A percentile compares a stretch with the other conserved stretches of the same genome.
Conservation (phyloP, 2,888 invertebrate species). For the Agrochola lota region DNA sequence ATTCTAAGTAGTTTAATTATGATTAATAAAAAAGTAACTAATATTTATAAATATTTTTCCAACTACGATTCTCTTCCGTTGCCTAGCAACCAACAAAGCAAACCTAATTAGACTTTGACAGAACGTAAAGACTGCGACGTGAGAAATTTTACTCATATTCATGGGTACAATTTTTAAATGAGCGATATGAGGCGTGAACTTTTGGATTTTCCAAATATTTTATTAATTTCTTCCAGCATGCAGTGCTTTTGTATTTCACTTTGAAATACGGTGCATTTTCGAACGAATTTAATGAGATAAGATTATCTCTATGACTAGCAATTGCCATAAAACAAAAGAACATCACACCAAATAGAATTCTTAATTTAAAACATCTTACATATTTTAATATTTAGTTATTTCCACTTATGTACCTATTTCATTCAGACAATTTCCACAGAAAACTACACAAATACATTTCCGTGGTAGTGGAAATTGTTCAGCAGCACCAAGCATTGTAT, state of each 20-base stretch:
- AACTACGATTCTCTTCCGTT: too few species aligned
- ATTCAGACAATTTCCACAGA: constrained; percentile 9
- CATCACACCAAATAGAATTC: background rate
- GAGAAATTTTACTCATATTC: too few species aligned
- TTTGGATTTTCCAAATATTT: too few species aligned
- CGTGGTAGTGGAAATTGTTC: constrained; percentile 34
- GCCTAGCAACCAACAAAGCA: too few species aligned
- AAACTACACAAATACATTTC: constrained; percentile 6
- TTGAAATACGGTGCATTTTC: background rate
- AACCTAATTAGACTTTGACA: too few species aligned
- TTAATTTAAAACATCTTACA: background rate
- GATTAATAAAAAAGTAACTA: too few species aligned
- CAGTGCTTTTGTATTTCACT: background rate
- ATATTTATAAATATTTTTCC: too few species aligned
- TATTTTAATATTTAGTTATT: background rate
- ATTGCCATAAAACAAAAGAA: background rate
- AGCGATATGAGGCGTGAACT: too few species aligned
- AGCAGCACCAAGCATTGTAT: constrained; percentile 43
- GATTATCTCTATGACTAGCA: background rate
- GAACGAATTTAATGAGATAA: background rate
- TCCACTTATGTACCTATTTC: background rate
- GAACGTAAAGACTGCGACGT: too few species aligned
- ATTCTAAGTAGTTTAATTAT: too few species aligned
- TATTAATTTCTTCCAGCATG: background rate
- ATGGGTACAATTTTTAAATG: too few species aligned